These are phyloP conservation scores for Leptonema lineaticorne DNA, from an alignment of 1,140 invertebrate species.

Conservation along the genomic window DNA sequence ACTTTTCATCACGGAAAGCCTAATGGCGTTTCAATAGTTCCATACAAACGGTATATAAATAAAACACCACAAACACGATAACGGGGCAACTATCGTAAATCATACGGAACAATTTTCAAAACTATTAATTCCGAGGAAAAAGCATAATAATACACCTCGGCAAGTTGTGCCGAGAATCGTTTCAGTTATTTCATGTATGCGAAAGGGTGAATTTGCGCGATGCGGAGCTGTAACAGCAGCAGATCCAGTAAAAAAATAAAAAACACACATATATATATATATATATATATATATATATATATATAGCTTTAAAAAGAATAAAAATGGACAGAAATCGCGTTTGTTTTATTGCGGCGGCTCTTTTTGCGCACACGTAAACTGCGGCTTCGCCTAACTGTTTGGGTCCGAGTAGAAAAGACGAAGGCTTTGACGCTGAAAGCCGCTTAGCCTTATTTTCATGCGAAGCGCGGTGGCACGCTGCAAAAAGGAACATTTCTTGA, in stretches of 20 bases:
- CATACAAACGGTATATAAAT: constrained; percentile 20
- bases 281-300: too few relatives aligned
- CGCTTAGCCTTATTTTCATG: constrained; percentile 30
- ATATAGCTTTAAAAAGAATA: too few relatives aligned
- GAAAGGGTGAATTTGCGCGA: constrained; percentile 24
- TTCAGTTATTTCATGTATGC: constrained; percentile 17
- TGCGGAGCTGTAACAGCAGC: constrained; percentile 25
- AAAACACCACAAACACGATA: constrained; percentile 5
- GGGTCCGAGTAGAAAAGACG: too few relatives aligned
- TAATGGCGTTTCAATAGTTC: constrained; percentile 30
- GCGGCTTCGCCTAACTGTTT: too few relatives aligned
- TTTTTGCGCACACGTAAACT: constrained; percentile 15
- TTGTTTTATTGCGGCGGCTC: constrained; percentile 29
- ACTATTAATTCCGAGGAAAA: too few relatives aligned
- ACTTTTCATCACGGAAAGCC: constrained; percentile 34
- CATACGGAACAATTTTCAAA: background rate
- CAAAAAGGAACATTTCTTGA: constrained; percentile 27
- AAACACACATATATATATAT: too few relatives aligned
- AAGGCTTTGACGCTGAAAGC: constrained; percentile 16
- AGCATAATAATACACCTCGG: too few relatives aligned
- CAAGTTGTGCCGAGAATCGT: background rate
- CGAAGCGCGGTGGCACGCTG: constrained; percentile 22
- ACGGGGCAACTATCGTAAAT: background rate
- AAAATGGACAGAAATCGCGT: background rate
- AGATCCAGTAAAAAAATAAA: too few relatives aligned